Base-by-base conservation (phyloP, 2,888 invertebrate genomes). In the Drosophila cyrtoloma region DNA sequence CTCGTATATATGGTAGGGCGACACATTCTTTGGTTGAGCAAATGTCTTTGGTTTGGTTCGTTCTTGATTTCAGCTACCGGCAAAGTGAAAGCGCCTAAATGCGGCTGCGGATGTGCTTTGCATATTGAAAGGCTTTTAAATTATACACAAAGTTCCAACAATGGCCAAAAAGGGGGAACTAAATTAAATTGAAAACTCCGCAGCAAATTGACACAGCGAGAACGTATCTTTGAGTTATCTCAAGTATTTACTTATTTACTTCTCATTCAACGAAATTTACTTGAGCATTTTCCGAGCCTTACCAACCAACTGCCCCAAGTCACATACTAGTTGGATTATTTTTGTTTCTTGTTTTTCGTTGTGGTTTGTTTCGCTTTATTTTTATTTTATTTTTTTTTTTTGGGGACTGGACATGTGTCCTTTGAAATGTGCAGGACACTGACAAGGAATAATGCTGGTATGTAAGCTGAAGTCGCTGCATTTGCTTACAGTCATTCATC, bases 191-290 rank as follows among this genome's bases (percentile, higher is more conserved):
- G 65, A 71, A 73, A 62, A 51, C 67, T 53, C 61, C 58, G 61
- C 81, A 56, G 35, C 60, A 69, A 83, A 68, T 79, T 82, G 88
- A 75, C 82, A 77, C 79, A 84, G 72, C 53, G 67, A 58, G 60
- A 57, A 39, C 57, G 67, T 59, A 58, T 68, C 76, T 62, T 50
- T 53, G 69, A 71, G 76, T 61, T 74, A 85, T 89, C 78, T 79
- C 78, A 89, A 90, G 82, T 84, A 89, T 89, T 89, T 89, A 86
- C 90, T 89, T 89, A 90, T 91, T 90, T 91, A 91, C 88, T 90
- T 82, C 84, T 76, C 81, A 77, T 83, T 90, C 73, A 85, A 79
- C 79, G 82, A 79, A 84, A 79, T 88, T 89, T 77, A 81, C 86
- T 83, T 69, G 81, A 77, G 91, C 79, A 91, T 89, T 84, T 80